A percentile compares a stretch with the other conserved stretches of the same genome.
These are phyloP conservation scores for Pseudomyrmex pallidus DNA, from an alignment of 1,140 invertebrate species.

Conservation along the genomic window DNA sequence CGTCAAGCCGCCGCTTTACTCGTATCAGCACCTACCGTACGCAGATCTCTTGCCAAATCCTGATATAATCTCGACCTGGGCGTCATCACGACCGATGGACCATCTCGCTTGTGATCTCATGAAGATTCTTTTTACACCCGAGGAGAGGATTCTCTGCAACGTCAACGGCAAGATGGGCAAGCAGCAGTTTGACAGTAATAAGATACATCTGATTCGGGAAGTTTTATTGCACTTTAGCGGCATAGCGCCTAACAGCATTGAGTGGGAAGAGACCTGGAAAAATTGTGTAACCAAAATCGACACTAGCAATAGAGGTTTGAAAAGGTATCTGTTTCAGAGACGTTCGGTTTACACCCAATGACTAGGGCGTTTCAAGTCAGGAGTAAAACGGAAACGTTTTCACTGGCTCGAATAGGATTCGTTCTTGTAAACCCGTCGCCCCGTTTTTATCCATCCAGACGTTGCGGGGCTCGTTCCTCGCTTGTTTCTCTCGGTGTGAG, in stretches of 20 bases:
- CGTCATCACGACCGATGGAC: slow-evolving; percentile 84
- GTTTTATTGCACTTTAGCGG: slow-evolving; percentile 84
- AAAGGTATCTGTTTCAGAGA: slow-evolving; percentile 84
- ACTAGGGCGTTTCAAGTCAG: slow-evolving; percentile 83
- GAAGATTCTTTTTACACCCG: slow-evolving; percentile 85
- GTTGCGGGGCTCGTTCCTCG: slow-evolving; percentile 33
- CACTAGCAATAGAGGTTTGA: slow-evolving; percentile 85
- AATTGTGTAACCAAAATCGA: slow-evolving; percentile 86
- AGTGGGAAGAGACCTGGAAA: slow-evolving; percentile 85
- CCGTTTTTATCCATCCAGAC: slow-evolving; percentile 11
- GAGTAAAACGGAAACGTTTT: slow-evolving; percentile 82
- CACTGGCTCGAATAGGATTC: slow-evolving; percentile 80
- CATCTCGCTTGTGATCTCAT: slow-evolving; percentile 85
- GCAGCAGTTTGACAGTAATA: slow-evolving; percentile 85
- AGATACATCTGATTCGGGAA: slow-evolving; percentile 84
- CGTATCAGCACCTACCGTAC: slow-evolving; percentile 84
- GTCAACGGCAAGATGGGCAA: slow-evolving; percentile 86
- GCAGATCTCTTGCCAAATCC: slow-evolving; percentile 84
- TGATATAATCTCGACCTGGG: slow-evolving; percentile 84
- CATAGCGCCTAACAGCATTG: slow-evolving; percentile 80
- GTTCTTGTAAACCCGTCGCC: slow-evolving; percentile 49
- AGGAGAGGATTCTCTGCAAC: slow-evolving; percentile 85
- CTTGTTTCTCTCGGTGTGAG: slow-evolving; percentile 48
- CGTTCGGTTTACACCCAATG: slow-evolving; percentile 83
- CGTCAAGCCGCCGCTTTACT: slow-evolving; percentile 78